Evolutionary conservation across 2,888 invertebrate genomes (phyloP).

Genomic region (Himalopsyche anomala): DNA sequence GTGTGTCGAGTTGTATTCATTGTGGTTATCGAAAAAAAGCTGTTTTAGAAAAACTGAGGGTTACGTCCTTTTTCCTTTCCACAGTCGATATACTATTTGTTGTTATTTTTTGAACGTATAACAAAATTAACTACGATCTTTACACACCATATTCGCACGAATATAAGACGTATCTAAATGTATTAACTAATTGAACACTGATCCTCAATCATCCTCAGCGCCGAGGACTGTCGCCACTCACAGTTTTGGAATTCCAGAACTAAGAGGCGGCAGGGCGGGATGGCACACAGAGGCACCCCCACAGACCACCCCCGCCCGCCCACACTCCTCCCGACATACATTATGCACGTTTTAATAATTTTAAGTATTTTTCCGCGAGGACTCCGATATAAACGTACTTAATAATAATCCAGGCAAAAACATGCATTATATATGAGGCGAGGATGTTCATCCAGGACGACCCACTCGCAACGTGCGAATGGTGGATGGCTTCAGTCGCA

Average conservation of each 20-base stretch:
- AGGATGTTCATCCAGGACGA: conserved; percentile 15
- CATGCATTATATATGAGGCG: conserved; percentile 17
- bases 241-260: not conserved
- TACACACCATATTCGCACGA: too few relatives aligned
- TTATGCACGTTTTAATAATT: conserved; percentile 62
- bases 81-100: too few relatives aligned
- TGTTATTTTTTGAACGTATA: too few relatives aligned
- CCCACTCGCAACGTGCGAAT: not conserved
- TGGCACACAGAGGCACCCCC: conserved; percentile 4
- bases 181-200: too few relatives aligned
- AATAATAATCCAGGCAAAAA: conserved; percentile 32
- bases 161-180: too few relatives aligned
- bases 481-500: too few relatives aligned
- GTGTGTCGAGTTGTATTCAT: too few relatives aligned
- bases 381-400: conserved; percentile 37
- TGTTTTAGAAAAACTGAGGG: too few relatives aligned
- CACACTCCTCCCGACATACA: conserved; percentile 53
- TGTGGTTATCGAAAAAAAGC: too few relatives aligned
- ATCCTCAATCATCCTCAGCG: too few relatives aligned
- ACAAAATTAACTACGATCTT: too few relatives aligned
- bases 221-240: not conserved
- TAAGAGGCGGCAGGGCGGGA: conserved; percentile 7
- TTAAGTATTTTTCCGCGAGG: conserved; percentile 57
- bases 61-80: too few relatives aligned
- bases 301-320: not conserved